Evolutionary conservation across 2,113 vertebrate species (phyloP).

Genomic region (Felis chaus): DNA sequence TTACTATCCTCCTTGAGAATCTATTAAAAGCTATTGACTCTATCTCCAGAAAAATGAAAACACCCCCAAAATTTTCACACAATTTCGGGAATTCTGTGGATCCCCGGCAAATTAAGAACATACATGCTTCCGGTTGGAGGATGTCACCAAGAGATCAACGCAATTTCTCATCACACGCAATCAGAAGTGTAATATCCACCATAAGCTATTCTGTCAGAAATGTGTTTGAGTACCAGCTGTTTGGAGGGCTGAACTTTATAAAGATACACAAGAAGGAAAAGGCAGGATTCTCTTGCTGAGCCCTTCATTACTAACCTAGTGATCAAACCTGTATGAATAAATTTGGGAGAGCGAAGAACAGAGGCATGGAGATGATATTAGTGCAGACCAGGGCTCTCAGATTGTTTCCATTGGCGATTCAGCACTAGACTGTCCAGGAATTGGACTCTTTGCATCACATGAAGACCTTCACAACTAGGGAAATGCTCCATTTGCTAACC

Average conservation of each 20-base stretch:
- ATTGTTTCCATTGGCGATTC: too few relatives aligned
- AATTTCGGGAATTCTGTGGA: not conserved
- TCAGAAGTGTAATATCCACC: not conserved
- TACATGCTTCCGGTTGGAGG: not conserved
- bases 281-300: not conserved
- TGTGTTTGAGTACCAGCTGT: not conserved
- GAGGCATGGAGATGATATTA: rapidly evolving
- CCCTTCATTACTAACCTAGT: not conserved
- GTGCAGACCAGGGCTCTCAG: not conserved
- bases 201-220: not conserved
- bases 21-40: not conserved
- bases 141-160: not conserved
- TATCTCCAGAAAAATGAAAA: not conserved
- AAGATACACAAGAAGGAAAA: not conserved
- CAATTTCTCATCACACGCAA: not conserved
- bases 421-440: not conserved
- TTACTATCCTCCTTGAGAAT: not conserved
- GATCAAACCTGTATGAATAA: not conserved
- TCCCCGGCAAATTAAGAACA: not conserved
- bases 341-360: not conserved
- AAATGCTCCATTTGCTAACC: not conserved
- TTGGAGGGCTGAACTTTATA: not conserved
- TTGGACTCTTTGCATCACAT: not conserved
- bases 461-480: not conserved
- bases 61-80: not conserved